These are phyloP conservation scores for Empis stercorea DNA, from an alignment of 2,888 invertebrate species.

Conservation along the genomic window DNA sequence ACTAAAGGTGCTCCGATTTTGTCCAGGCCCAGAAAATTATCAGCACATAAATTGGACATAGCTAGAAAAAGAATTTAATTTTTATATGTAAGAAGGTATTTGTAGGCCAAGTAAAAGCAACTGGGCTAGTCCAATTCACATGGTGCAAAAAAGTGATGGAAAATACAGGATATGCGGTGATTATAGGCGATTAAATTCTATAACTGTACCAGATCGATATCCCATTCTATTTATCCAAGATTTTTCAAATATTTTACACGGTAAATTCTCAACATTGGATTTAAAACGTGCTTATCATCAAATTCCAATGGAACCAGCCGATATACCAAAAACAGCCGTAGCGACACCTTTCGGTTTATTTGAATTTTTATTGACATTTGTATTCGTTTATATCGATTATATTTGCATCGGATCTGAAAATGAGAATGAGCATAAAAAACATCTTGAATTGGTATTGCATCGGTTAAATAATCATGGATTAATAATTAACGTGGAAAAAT, in stretches of 20 bases:
- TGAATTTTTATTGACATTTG: constrained; percentile 19
- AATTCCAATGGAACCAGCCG: constrained; percentile 10
- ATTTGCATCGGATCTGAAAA: constrained; percentile 17
- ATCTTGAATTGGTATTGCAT: constrained; percentile 14
- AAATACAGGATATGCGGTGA: constrained; percentile 11
- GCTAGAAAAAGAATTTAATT: constrained; percentile 13
- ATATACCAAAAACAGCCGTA: constrained; percentile 14
- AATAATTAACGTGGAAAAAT: constrained; percentile 14
- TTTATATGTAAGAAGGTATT: constrained; percentile 8
- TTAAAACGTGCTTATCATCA: constrained; percentile 10
- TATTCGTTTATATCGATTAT: constrained; percentile 20
- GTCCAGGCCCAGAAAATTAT: constrained; percentile 7
- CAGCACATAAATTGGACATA: constrained; percentile 6
- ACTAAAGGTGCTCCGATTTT: constrained; percentile 10
- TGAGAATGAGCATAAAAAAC: constrained; percentile 13
- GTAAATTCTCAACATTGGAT: constrained; percentile 13
- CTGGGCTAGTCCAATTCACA: constrained; percentile 12
- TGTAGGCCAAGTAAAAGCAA: constrained; percentile 12
- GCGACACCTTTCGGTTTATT: constrained; percentile 25
- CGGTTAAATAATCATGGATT: constrained; percentile 16
- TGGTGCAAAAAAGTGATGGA: constrained; percentile 10
- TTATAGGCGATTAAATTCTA: constrained; percentile 7
- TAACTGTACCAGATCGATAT: constrained; percentile 24
- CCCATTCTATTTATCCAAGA: constrained; percentile 18
- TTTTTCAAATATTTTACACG: constrained; percentile 10